Evolutionary conservation across 1,140 invertebrate genomes (phyloP).

Genomic region (Neelides sp.): DNA sequence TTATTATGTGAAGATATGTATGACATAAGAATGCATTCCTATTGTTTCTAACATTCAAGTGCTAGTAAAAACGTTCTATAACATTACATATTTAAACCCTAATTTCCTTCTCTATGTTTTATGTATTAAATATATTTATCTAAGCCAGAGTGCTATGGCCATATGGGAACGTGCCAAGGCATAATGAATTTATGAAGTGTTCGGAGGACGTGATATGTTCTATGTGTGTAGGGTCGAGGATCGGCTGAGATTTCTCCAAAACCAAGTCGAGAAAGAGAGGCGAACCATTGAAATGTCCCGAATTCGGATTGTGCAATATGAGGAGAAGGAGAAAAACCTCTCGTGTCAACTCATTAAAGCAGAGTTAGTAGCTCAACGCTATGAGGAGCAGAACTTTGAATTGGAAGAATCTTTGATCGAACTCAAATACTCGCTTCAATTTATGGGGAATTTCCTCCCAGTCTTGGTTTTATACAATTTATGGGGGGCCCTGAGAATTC

Average conservation of each 20-base stretch:
- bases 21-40: too few relatives aligned
- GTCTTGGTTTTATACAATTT: constrained; percentile 50
- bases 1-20: too few relatives aligned
- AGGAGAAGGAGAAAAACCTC: constrained; percentile 23
- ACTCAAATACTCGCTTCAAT: constrained; percentile 44
- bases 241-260: constrained; percentile 29
- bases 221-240: constrained; percentile 31
- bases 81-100: too few relatives aligned
- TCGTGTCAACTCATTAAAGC: constrained; percentile 29
- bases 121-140: not conserved
- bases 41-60: too few relatives aligned
- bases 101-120: too few relatives aligned
- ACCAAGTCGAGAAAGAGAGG: constrained; percentile 20
- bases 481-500: too few relatives aligned
- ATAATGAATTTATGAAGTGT: too few relatives aligned
- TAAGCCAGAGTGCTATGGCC: too few relatives aligned
- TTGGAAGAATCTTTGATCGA: constrained; percentile 46
- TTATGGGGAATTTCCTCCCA: constrained; percentile 50
- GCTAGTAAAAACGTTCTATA: too few relatives aligned
- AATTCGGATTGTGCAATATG: constrained; percentile 19
- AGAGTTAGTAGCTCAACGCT: constrained; percentile 35
- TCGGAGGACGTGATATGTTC: too few relatives aligned
- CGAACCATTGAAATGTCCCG: constrained; percentile 26
- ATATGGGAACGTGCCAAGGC: too few relatives aligned
- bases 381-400: constrained; percentile 46